Evolutionary conservation across 2,113 vertebrate genomes (phyloP).

Genomic region (Taxidea taxus): DNA sequence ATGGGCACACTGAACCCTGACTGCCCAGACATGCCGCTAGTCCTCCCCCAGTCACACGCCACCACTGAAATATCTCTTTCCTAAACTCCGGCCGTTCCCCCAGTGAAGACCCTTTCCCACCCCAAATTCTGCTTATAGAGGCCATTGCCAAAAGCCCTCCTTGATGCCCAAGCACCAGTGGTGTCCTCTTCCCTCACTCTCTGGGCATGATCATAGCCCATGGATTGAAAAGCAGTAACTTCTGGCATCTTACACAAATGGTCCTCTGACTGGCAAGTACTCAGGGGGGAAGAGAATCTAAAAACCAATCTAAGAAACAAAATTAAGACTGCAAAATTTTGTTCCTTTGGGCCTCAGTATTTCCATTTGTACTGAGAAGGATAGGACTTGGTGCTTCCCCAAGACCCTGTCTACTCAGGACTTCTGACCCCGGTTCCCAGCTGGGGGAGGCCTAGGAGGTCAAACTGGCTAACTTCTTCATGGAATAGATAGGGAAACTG

Average conservation of each 20-base stretch:
- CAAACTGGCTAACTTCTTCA: not conserved
- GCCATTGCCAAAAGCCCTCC: not conserved
- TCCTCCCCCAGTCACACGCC: not conserved
- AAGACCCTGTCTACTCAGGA: not conserved
- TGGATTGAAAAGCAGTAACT: not conserved
- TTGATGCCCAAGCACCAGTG: not conserved
- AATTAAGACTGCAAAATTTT: not conserved
- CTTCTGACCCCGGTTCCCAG: not conserved
- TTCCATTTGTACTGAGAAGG: not conserved
- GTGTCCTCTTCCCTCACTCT: not conserved
- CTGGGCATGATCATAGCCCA: not conserved
- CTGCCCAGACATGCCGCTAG: accelerated
- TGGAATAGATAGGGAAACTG: not conserved
- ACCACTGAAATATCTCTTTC: not conserved
- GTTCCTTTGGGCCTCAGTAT: not conserved
- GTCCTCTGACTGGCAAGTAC: not conserved
- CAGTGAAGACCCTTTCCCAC: not conserved
- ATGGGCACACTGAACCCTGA: accelerated
- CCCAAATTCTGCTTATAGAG: not conserved
- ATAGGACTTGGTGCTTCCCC: not conserved
- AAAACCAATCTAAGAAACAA: not conserved
- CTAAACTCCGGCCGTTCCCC: not conserved
- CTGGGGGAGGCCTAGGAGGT: not conserved
- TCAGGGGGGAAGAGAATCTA: not conserved
- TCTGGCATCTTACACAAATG: not conserved